Evolutionary conservation across 2,113 vertebrate species (phyloP).

Genomic region (Pelobates fuscus): DNA sequence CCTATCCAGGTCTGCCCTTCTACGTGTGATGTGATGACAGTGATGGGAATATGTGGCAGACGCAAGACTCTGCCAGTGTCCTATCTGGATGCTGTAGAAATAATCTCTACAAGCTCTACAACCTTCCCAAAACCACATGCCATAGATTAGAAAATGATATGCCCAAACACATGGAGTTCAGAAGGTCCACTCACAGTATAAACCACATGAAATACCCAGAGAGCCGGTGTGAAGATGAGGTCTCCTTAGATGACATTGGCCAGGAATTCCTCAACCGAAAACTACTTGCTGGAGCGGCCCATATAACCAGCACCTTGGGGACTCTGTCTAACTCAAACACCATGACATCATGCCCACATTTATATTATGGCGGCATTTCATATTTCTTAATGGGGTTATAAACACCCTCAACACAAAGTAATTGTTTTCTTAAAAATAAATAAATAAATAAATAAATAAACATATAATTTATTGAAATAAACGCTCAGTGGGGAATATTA

Average conservation of each 20-base stretch:
- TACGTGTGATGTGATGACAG: slow-evolving; percentile 35
- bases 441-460: no score
- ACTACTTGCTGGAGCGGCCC: slow-evolving; percentile 5
- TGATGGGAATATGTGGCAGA: slow-evolving; percentile 35
- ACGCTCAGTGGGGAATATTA: no score
- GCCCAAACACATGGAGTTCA: not conserved
- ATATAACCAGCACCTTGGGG: slow-evolving; percentile 1
- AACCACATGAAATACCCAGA: slow-evolving; percentile 28
- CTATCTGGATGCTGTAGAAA: slow-evolving; percentile 31
- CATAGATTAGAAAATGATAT: slow-evolving; percentile 7
- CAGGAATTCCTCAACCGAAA: slow-evolving; percentile 7
- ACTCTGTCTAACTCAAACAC: not conserved
- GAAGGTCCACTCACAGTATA: slow-evolving; percentile 2
- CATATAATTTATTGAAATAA: no score
- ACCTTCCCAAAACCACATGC: slow-evolving; percentile 21
- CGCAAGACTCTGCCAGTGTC: slow-evolving; percentile 19
- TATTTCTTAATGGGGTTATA: no score
- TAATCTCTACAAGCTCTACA: slow-evolving; percentile 17
- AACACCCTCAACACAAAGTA: no score
- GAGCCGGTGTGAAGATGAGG: not conserved
- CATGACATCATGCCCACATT: no score
- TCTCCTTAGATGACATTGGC: slow-evolving; percentile 26
- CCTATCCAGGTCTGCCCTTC: slow-evolving; percentile 25
- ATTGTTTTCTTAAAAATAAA: no score
- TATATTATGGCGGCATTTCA: no score